Base-by-base conservation (phyloP, 2,113 vertebrate genomes). In the Tauraco erythrolophus region DNA sequence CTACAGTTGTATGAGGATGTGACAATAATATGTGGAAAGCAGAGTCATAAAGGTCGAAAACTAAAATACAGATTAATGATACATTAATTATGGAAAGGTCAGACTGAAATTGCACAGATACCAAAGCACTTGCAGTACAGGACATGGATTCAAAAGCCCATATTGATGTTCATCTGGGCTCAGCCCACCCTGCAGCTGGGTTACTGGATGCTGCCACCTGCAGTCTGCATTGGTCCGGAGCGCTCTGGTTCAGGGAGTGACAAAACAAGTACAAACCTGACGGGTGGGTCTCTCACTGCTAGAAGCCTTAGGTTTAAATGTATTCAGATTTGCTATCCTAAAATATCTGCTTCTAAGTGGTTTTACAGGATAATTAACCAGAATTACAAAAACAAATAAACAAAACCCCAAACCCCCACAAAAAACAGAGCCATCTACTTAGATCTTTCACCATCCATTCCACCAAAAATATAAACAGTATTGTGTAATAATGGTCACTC, bases 161-260 rank as follows among this genome's bases (percentile, higher is more conserved):
- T 6, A 0, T 0, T 9, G 62, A 5, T 14, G 21, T 17, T 21
- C 11, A 5, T 2, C 25, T 2, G 64, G 84, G 15, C 7, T 27
- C 61, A 17, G 66, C 46, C 74, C 28, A 1, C 9, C 48, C 50
- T 39, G 45, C 61, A 23, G 6, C 5, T 82, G 77, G 22, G 21
- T 41, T 37, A 4, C 80, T 65, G 79, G 56, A 60, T 96, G 85
- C 96, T 97, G 96, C 94, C 96, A 94, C 87, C 96, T 96, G 60
- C 94, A 95, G 96, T 22, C 75, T 24, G 92, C 70, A 5, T 9
- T 6, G 53, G 27, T 64, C 48, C 66, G 6, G 43, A 35, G 48
- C 56, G 4, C 41, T 9, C 27, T 2, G 14, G 1, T 11, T 23
- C 75, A 3, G 15, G 8, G 48, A 4, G 28, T 4, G 46, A 1